phyloP scores from a whole-genome alignment of 2,113 vertebrate species.

The Eudyptes chrysolophus region DNA sequence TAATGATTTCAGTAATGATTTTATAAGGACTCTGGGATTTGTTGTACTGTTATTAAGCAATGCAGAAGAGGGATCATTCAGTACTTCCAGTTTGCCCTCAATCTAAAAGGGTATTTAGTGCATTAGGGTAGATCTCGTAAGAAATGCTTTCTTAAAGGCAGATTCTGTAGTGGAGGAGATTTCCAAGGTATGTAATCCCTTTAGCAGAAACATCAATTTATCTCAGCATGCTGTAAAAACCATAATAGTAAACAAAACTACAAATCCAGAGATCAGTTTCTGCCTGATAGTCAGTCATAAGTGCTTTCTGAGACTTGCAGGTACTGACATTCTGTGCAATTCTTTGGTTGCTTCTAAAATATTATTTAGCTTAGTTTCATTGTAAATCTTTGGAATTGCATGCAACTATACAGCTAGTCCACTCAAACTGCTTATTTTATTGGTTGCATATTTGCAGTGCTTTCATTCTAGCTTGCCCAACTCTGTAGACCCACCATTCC shows the following conservation, averaged over 20 bases:
- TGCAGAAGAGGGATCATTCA: not conserved
- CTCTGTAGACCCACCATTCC: not conserved
- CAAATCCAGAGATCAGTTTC: conserved; percentile 34
- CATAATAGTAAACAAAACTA: conserved; percentile 46
- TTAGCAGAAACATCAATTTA: conserved; percentile 53
- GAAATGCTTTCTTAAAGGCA: conserved; percentile 31
- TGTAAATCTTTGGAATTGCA: not conserved
- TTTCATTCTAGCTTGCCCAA: not conserved
- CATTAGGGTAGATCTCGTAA: conserved; percentile 7
- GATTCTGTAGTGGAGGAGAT: not conserved
- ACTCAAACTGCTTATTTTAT: not conserved
- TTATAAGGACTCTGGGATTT: not conserved
- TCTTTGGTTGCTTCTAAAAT: not conserved
- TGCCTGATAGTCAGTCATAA: not conserved
- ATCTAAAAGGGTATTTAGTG: not conserved
- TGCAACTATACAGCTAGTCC: not conserved
- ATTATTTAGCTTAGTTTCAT: not conserved
- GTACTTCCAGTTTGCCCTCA: not conserved
- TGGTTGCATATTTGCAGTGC: not conserved
- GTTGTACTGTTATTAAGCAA: not conserved
- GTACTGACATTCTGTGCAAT: not conserved
- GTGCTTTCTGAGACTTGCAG: not conserved
- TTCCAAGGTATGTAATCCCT: conserved; percentile 29
- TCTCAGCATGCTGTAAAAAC: conserved; percentile 52
- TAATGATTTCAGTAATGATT: conserved; percentile 48